Evolutionary conservation across 2,797 vertebrate genomes (phyloP), one percentile per base, ranked within the genome.

Genomic region (Anguilla anguilla): DNA sequence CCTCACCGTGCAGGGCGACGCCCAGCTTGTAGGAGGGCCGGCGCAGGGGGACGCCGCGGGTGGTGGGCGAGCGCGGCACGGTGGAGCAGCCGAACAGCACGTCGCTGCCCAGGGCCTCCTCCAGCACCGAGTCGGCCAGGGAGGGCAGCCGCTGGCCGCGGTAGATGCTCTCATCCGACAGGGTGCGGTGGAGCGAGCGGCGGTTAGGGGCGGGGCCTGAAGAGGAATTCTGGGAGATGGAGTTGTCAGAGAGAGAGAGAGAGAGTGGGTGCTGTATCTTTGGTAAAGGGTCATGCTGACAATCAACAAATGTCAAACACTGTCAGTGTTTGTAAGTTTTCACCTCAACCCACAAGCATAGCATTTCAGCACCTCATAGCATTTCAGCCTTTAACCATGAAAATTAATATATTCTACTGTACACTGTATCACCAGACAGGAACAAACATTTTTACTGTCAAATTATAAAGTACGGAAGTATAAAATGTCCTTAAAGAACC

Each of bases 151-250:
- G 96, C 90, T 99, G 98, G 86, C 98, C 96, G 0, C 98, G 97
- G 92, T 99, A 99, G 93, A 99, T 99, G 88, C 99, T 99, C 95
- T 99, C 99, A 19, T 99, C 99, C 0, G 99, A 99, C 90, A 99
- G 95, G 0, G 99, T 99, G 28, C 99, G 96, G 89, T 99, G 99
- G 92, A 99, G 95, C 15, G 97, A 97, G 93, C 98, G 97, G 74
- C 96, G 96, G 55, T 94, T 96, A 39, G 95, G 95, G 67, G 96
- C 95, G 67, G 97, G 96, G 88, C 92, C 92, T 9, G 97, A 96
- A 25, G 97, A 97, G 0, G 97, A 97, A 84, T 95, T 95, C 96
- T 97, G 25, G 49, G 85, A 11, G 64, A 28, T 19, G 25, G 31
- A 25, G 51, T 6, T 69, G 22, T 13, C 51, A 86, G 25, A 88